These are phyloP conservation scores for Cercopithecus mitis DNA, from an alignment of 2,797 vertebrate genomes.

Conservation along the genomic window DNA sequence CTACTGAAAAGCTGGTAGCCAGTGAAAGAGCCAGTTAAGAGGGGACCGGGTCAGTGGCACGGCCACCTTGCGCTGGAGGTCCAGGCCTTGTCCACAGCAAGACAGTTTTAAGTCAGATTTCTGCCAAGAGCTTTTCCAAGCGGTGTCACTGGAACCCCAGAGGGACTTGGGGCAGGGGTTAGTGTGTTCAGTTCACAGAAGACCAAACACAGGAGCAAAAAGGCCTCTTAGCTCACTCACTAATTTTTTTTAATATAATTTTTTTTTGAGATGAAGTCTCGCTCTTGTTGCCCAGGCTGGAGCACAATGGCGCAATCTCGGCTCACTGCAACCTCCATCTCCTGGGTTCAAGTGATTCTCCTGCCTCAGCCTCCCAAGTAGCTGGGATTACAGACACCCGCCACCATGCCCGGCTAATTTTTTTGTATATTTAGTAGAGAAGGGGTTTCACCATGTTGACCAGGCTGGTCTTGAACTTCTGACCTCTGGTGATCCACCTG, in stretches of 20 bases:
- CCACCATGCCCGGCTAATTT: too few relatives aligned
- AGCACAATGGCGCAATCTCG: rapidly evolving
- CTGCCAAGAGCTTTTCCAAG: not conserved
- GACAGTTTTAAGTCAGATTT: not conserved
- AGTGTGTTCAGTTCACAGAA: not conserved
- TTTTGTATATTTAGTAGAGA: too few relatives aligned
- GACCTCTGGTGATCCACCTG: too few relatives aligned
- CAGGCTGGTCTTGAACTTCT: too few relatives aligned
- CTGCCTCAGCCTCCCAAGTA: too few relatives aligned
- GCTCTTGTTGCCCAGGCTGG: not conserved
- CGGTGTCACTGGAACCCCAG: rapidly evolving
- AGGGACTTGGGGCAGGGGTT: too few relatives aligned
- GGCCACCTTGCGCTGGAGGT: rapidly evolving
- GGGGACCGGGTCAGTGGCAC: rapidly evolving
- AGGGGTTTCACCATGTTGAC: too few relatives aligned
- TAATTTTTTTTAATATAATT: too few relatives aligned
- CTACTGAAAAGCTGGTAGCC: not conserved
- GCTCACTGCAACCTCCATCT: not conserved
- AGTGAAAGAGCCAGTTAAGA: too few relatives aligned
- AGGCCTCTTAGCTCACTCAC: not conserved
- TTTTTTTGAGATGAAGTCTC: not conserved
- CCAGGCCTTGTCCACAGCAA: not conserved
- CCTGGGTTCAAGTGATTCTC: too few relatives aligned
- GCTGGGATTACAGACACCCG: too few relatives aligned
- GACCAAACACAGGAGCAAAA: not conserved